These are phyloP conservation scores for Ischnura elegans DNA, from an alignment of 2,888 invertebrate genomes.

Conservation along the genomic window DNA sequence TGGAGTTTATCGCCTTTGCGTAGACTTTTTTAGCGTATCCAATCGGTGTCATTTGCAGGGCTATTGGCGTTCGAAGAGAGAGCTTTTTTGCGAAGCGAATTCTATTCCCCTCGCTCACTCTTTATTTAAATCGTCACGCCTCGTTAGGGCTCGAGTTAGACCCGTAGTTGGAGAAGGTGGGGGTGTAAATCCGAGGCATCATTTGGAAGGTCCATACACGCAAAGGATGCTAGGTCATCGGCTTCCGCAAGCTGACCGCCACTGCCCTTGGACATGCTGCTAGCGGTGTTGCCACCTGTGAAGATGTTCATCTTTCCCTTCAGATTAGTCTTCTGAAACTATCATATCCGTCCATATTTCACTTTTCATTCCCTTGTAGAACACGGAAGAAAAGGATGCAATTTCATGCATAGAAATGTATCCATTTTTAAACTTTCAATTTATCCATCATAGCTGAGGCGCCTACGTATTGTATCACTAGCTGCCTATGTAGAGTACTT, in stretches of 20 bases:
- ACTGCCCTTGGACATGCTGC: background rate
- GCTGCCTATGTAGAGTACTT: too few species aligned
- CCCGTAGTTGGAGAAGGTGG: background rate
- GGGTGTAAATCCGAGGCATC: background rate
- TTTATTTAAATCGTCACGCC: constrained; percentile 38
- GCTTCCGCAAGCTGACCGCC: background rate
- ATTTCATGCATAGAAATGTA: too few species aligned
- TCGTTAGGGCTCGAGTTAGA: background rate
- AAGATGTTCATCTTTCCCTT: background rate
- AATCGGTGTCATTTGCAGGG: background rate
- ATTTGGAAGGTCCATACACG: constrained; percentile 9
- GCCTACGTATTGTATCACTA: too few species aligned
- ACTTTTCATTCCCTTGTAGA: background rate
- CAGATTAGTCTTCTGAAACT: background rate
- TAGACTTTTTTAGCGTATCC: background rate
- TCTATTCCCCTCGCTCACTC: background rate
- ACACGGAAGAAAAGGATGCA: too few species aligned
- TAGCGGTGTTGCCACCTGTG: background rate
- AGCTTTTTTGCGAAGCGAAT: constrained; percentile 10
- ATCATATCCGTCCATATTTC: background rate
- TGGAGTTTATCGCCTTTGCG: background rate
- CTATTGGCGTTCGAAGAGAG: background rate
- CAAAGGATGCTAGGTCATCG: constrained; percentile 50
- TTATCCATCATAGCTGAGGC: too few species aligned
- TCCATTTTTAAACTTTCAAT: too few species aligned